Base-by-base conservation (phyloP, 1,140 invertebrate genomes). In the Drosophila repleta region DNA sequence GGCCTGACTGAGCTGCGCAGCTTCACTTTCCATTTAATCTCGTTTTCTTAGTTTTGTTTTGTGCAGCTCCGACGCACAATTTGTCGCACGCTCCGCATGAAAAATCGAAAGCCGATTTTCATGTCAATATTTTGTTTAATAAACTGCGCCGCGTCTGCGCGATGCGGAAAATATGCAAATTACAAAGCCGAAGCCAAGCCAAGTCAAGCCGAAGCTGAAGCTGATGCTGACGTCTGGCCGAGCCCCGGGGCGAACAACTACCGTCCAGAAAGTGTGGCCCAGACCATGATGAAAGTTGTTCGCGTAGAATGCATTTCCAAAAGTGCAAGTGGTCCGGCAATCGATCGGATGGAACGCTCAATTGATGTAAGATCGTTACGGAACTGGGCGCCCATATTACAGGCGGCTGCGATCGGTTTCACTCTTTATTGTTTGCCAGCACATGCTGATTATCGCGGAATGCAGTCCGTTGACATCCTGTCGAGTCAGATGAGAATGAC, bases 1-100 rank as follows among this genome's bases (percentile, higher is more conserved):
- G 18, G 61, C 15, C 15, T 11, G 41, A 17, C 26, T n/a, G 45
- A 48, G 35, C 67, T 70, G 83, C 73, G 68, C 82, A 88, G 76
- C 83, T 88, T 88, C 83, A 88, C 83, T 88, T 88, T 88, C 83
- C 84, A 88, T 88, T 88, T 88, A 88, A 88, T 88, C 83, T 83
- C 73, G 83, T 79, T 79, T 46, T 46, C 17, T 21, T 21, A 46
- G 21, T 21, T 46, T 46, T 46, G 11, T 20, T 46, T 76, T 60
- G 74, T 85, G 73, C 52, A 61, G 79, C 81, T 15, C 24, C 48
- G 24, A 64, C 80, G 73, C 80, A 84, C 80, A 87, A 87, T 88
- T 88, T 88, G 83, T 88, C 83, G 83, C 78, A 76, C 67, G 53
- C 43, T 61, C 62, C 67, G 57, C 69, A 77, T 82, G 78, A 67